Base-by-base conservation (phyloP, 92 coral and sea anemone species). In the Porites rus region DNA sequence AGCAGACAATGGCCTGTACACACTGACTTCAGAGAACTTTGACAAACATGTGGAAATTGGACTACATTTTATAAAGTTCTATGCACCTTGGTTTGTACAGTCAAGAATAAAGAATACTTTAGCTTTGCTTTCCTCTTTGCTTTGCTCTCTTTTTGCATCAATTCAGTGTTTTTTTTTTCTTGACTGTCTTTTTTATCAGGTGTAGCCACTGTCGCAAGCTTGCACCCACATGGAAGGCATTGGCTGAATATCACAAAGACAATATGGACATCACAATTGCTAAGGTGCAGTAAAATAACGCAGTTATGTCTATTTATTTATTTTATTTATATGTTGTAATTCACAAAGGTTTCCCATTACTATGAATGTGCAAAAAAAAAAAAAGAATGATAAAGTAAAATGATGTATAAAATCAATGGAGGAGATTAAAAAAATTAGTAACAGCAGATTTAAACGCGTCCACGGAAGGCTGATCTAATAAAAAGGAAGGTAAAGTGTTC, bases 21-120 rank as follows among this genome's bases (percentile, higher is more conserved):
- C 90, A 20, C 86, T 96, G 80, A 96, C 99, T 19, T 54, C 89
- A 8, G 80, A 90, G 53, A 96, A 90, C 85, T 96, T 96, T 92
- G 97, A 96, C 80, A 67, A 67, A 52, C 96, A 95, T 19, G 92
- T 87, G 51, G 96, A 88, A 79, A 72, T 82, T 64, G 99, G 99
- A 28, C 90, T 95, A 12, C 96, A 93, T 79, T 96, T 96, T 95
- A 95, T 96, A n/a, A 94, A 96, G 75, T 96, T 96, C 76, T 96
- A 95, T 88, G 99, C 98, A 1, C 99, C 99, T 31, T 96, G 99
- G 99, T 96, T 72, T 63, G 92, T 8, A 21, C 0, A 9, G 28
- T 76, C 63, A 19, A 14, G 14, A 6, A 28, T 10, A 1, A 56
- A 10, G 3, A 14, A 12, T 56, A 10, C 16, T 3, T 56, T 56